Conservation (phyloP, 2,888 invertebrate species). For the Agrenia bidenticulata region DNA sequence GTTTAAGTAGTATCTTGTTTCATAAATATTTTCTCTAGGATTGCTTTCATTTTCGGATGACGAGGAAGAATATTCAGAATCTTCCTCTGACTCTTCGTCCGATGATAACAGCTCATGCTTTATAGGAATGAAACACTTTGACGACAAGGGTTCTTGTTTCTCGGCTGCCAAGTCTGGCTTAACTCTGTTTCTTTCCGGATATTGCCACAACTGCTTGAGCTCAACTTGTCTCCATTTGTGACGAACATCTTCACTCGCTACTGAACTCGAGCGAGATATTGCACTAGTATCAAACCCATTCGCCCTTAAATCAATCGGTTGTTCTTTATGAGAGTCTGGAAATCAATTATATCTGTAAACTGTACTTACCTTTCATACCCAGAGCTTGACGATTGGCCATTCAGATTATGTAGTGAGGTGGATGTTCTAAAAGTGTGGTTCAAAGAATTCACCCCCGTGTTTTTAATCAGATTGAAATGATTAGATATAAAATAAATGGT, state of each 20-base stretch:
- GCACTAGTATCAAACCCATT: constrained; percentile 13
- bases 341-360: too few species aligned
- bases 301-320: not conserved
- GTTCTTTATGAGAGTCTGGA: too few species aligned
- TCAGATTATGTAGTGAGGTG: not conserved
- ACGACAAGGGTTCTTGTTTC: constrained; percentile 35
- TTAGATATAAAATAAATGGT: too few species aligned
- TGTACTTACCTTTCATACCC: constrained; percentile 29
- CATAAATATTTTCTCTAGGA: constrained; percentile 57
- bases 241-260: constrained; percentile 34
- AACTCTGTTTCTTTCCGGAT: constrained; percentile 26
- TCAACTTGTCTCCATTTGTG: constrained; percentile 42
- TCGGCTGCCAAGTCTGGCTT: constrained; percentile 12
- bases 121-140: constrained; percentile 46
- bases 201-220: constrained; percentile 43
- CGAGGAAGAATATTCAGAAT: constrained; percentile 25
- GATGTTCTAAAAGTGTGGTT: too few species aligned
- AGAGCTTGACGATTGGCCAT: constrained; percentile 27
- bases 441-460: too few species aligned
- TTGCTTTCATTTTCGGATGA: constrained; percentile 26
- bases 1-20: constrained; percentile 63
- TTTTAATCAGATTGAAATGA: too few species aligned
- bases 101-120: constrained; percentile 32
- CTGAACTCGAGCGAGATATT: constrained; percentile 32
- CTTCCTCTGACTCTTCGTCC: constrained; percentile 25